Evolutionary conservation across 1,140 invertebrate genomes (phyloP), one percentile per base, ranked within the genome.

Genomic region (Drosophila baimaii): DNA sequence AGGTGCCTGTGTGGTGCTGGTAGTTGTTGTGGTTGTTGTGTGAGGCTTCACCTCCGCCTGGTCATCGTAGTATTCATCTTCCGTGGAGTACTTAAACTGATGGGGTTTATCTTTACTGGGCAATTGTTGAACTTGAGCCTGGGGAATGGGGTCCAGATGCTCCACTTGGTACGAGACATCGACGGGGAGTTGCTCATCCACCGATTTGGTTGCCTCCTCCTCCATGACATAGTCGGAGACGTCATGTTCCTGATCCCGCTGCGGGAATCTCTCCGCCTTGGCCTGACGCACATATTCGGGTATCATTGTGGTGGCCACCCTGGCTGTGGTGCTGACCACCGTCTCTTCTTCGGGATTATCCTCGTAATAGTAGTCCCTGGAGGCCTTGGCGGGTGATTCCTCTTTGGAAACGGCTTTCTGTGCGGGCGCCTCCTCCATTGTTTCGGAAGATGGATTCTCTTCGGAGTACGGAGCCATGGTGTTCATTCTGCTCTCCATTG

Each of bases 271-370:
- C 31, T 89, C 80, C 12, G 90, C 79, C 57, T 91, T 90, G 23
- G 73, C 55, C 55, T 90, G 83, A 4, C 90, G 90, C 59, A 91
- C 78, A 82, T 91, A 91, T 25, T 91, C 82, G 1, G 90, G 90
- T 27, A 91, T 77, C 63, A 84, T 43, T n/a, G 81, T 86, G 39
- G 70, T 84, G 17, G 33, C 65, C 10, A 77, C 57, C 2, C 69
- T 69, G 0, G 66, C 77, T 17, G 78, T 80, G 17, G 57, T 71
- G 10, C 44, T 57, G 2, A 35, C 15, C 19, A 41, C 21, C 21
- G 62, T 13, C 8, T 71, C 66, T 3, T 83, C 73, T 3, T 83
- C 79, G 15, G 70, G 52, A 21, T 54, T 58, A 10, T 81, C 73
- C 29, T 79, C 81, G 44, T 81, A 77, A 17, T 90, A 76, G 35